Conservation (phyloP, 2,113 vertebrate species). For the Lichenostomus cassidix region DNA sequence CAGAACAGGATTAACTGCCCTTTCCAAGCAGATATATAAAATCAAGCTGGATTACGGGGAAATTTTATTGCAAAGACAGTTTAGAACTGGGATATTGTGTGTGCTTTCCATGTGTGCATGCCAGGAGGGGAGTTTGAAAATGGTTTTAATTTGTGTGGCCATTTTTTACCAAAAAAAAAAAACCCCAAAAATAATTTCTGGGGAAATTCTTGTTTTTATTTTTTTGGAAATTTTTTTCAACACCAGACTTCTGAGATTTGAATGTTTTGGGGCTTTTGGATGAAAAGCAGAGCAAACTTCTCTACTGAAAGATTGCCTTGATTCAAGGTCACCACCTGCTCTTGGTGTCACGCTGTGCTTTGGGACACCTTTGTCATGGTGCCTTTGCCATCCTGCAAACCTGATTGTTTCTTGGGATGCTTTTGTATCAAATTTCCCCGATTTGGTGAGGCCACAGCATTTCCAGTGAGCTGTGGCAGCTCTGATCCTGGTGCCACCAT, state of each 20-base stretch:
- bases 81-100: not conserved
- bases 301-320: not conserved
- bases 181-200: no score
- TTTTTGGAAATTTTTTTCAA: not conserved
- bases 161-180: not conserved
- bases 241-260: not conserved
- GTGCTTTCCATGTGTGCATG: not conserved
- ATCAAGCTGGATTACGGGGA: not conserved
- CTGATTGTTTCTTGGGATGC: no score
- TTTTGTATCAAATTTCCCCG: not conserved
- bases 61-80: not conserved
- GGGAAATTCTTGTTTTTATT: not conserved
- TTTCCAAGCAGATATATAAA: not conserved
- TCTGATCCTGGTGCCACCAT: not conserved
- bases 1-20: not conserved
- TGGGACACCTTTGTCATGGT: accelerated
- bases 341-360: accelerated
- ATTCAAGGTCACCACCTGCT: accelerated
- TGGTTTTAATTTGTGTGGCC: not conserved
- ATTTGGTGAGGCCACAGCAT: not conserved
- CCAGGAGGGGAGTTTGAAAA: not conserved
- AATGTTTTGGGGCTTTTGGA: not conserved
- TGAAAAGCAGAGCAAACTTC: not conserved
- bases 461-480: not conserved
- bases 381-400: not conserved